Evolutionary conservation across 2,113 vertebrate genomes (phyloP), one percentile per base, ranked within the genome.

Genomic region (Pluvianellus socialis): DNA sequence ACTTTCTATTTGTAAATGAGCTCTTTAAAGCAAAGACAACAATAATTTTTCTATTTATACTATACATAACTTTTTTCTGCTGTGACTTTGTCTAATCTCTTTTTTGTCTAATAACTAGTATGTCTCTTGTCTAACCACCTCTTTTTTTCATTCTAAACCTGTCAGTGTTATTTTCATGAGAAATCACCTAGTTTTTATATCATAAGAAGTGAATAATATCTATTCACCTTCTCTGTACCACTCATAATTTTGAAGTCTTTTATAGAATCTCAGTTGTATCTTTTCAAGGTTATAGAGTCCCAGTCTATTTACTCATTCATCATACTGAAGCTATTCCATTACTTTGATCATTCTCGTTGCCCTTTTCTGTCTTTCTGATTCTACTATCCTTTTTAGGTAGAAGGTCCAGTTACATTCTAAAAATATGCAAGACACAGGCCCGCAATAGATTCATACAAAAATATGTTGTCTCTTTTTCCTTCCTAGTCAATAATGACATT

Each of bases 221-320:
- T 85, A 27, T 68, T 90, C 70, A 75, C 74, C 49, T 90, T 71
- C 38, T 70, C 12, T 72, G 38, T 67, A 47, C 10, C 38, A 72
- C 20, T 93, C 65, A 61, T 87, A 68, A 88, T 88, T 90, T 91
- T 72, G n/a, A 47, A 26, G 2, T 74, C 44, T 52, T 53, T 47
- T 82, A 63, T 18, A 67, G 70, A 88, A 63, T 75, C 66, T 92
- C 32, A 4, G 61, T 75, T 81, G 19, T 88, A 66, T 72, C 44
- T 96, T 94, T 92, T 87, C 90, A 97, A 96, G 95, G 88, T 94
- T 95, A 79, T 44, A 58, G 52, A 63, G 15, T 68, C 18, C 9
- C 13, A 81, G 52, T 40, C 7, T 85, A 55, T 95, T 88, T 91
- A 79, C 23, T 92, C 85, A 93, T 94, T 85, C n/a, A 86, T 96